Evolutionary conservation across 2,113 vertebrate genomes (phyloP).

Genomic region (Oxyura jamaicensis): DNA sequence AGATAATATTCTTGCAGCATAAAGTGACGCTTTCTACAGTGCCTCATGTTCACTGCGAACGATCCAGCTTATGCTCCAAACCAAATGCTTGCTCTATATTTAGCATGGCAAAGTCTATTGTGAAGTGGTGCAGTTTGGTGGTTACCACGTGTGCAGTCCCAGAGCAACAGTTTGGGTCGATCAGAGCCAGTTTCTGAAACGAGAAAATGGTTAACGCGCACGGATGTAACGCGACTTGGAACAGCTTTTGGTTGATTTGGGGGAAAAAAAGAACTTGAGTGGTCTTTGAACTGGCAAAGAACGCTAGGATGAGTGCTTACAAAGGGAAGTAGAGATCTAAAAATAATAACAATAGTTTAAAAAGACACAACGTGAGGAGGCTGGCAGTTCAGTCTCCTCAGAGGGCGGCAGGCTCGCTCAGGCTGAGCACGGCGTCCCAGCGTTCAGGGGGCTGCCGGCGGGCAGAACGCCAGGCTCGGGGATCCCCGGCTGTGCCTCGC

Average conservation of each 20-base stretch:
- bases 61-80: background rate
- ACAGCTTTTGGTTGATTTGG: background rate
- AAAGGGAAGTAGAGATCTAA: background rate
- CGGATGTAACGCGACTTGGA: fast-evolving
- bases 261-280: too few relatives aligned
- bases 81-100: background rate
- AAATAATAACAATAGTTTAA: too few relatives aligned
- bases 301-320: too few relatives aligned
- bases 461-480: too few relatives aligned
- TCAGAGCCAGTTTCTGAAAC: background rate
- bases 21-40: background rate
- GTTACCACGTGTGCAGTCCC: background rate
- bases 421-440: too few relatives aligned
- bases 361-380: too few relatives aligned
- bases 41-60: background rate
- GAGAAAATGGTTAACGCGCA: background rate
- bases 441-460: too few relatives aligned
- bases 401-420: too few relatives aligned
- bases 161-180: background rate
- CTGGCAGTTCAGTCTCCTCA: background rate
- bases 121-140: background rate
- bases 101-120: background rate
- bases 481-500: too few relatives aligned
- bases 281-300: background rate
- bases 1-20: background rate